Evolutionary conservation across 2,113 vertebrate species (phyloP).

Genomic region (Charina bottae): DNA sequence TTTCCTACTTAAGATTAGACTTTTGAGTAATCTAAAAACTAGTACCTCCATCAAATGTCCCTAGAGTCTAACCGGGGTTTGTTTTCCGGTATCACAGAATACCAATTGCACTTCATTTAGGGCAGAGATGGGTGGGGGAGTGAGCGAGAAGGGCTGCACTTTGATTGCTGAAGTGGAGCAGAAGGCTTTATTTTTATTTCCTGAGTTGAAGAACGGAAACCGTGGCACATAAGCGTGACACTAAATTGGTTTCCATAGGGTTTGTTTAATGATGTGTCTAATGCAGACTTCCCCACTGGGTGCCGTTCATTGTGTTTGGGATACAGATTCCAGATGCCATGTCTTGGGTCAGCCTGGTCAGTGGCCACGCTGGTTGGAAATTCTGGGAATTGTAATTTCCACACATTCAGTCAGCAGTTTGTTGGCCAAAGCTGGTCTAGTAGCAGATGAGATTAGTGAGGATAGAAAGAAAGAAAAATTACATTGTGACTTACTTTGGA

Average conservation of each 20-base stretch:
- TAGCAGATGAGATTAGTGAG: slow-evolving; percentile 24
- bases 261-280: slow-evolving; percentile 56
- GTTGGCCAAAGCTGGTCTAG: slow-evolving; percentile 1
- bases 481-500: neutral
- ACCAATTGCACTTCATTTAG: slow-evolving; percentile 45
- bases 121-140: slow-evolving; percentile 25
- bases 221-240: slow-evolving; percentile 46
- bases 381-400: neutral
- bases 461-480: neutral
- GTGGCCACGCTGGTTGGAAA: neutral
- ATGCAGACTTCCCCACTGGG: neutral
- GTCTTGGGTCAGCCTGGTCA: neutral
- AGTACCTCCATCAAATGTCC: slow-evolving; percentile 53
- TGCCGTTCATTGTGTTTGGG: neutral
- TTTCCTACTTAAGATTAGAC: slow-evolving; percentile 61
- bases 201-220: slow-evolving; percentile 53
- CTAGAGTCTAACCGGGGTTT: slow-evolving; percentile 47
- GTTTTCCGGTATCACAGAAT: slow-evolving; percentile 25
- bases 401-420: neutral
- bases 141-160: neutral
- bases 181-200: slow-evolving; percentile 61
- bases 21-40: slow-evolving; percentile 58
- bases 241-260: slow-evolving; percentile 60
- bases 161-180: slow-evolving; percentile 42
- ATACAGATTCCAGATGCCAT: neutral